Evolutionary conservation across 2,797 vertebrate species (phyloP).

Genomic region (Dendrocincla fuliginosa): DNA sequence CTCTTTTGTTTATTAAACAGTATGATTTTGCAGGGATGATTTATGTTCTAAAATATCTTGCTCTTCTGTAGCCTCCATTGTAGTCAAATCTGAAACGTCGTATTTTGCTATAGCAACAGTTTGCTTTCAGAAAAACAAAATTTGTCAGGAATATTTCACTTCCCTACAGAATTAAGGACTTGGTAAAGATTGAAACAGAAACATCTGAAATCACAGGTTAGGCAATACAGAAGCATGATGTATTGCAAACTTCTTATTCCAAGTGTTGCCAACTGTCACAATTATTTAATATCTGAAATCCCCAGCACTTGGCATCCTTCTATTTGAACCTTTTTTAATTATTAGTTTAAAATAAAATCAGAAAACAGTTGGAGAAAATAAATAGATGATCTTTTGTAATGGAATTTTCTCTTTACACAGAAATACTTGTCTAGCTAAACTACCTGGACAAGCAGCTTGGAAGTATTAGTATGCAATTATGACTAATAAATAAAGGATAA

Average conservation of each 20-base stretch:
- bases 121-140: slow-evolving; percentile 51
- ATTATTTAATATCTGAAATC: background rate
- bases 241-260: background rate
- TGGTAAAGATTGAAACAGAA: slow-evolving; percentile 19
- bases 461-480: background rate
- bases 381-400: background rate
- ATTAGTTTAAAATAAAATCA: background rate
- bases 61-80: background rate
- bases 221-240: slow-evolving; percentile 16
- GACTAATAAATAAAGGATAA: background rate
- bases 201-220: slow-evolving; percentile 32
- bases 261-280: background rate
- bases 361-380: background rate
- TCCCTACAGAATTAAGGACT: slow-evolving; percentile 36
- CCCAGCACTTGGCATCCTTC: background rate
- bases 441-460: background rate
- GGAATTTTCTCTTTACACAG: background rate
- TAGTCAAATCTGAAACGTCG: slow-evolving; percentile 8
- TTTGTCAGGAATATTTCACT: slow-evolving; percentile 8
- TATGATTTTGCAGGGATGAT: background rate
- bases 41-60: slow-evolving; percentile 10
- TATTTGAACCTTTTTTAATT: background rate
- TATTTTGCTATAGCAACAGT: slow-evolving; percentile 39
- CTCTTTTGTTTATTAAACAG: background rate
- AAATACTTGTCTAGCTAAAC: background rate